Percentiles rank a stretch among this genome's conserved stretches.
Evolutionary conservation across 2,113 vertebrate species (phyloP).

Genomic region (Spea multiplicata): DNA sequence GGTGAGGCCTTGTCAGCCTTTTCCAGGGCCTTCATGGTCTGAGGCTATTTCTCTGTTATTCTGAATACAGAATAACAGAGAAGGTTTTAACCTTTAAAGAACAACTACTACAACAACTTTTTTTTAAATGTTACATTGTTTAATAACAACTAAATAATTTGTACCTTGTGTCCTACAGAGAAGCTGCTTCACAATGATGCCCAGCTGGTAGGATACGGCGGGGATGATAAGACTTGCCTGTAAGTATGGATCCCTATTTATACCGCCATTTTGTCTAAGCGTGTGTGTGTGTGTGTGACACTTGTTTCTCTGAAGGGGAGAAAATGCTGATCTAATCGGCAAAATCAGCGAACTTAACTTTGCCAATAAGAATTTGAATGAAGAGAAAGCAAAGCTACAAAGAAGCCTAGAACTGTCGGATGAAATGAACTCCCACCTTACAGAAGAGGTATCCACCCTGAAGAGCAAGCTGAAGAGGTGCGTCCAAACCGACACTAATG

Average conservation of each 20-base stretch:
- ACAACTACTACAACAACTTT: too few species aligned
- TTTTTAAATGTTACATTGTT: too few species aligned
- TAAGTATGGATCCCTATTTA: slow-evolving; percentile 17
- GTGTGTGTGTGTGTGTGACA: not conserved
- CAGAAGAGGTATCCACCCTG: slow-evolving; percentile 59
- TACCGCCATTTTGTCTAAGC: not conserved
- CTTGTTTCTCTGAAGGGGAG: slow-evolving; percentile 32
- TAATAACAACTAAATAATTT: not conserved
- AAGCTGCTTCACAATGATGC: not conserved
- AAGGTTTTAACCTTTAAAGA: too few species aligned
- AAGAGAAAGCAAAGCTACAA: slow-evolving; percentile 61
- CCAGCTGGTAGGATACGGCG: slow-evolving; percentile 27
- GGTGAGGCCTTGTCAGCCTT: too few species aligned
- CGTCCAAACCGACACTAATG: not conserved
- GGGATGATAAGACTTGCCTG: slow-evolving; percentile 11
- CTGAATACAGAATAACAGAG: too few species aligned
- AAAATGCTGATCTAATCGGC: slow-evolving; percentile 53
- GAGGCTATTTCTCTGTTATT: too few species aligned
- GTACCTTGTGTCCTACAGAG: not conserved
- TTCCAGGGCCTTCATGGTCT: too few species aligned
- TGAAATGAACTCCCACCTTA: slow-evolving; percentile 51
- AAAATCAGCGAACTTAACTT: slow-evolving; percentile 60
- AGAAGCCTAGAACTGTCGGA: slow-evolving; percentile 58
- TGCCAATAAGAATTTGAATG: slow-evolving; percentile 54
- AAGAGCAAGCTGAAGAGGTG: slow-evolving; percentile 62